Percentiles rank a stretch among this genome's conserved stretches.
Evolutionary conservation across 1,140 invertebrate genomes (phyloP).

Genomic region (Tetramorium alpestre): DNA sequence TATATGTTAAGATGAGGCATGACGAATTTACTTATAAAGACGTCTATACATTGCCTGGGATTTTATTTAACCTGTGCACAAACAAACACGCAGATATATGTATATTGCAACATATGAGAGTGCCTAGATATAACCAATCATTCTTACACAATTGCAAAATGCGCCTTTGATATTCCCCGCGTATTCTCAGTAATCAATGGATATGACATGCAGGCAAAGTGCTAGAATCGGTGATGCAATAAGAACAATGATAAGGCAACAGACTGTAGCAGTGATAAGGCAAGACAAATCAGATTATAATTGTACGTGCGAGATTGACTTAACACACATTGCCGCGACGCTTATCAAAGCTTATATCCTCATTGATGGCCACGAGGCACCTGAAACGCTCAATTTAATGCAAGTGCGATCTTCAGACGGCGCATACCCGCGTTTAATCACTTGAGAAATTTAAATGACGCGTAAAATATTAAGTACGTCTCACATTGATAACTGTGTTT

Average conservation of each 20-base stretch:
- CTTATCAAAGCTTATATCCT: slow-evolving; percentile 9
- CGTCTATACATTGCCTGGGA: not conserved
- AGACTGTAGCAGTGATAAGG: slow-evolving; percentile 21
- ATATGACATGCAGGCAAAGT: slow-evolving; percentile 11
- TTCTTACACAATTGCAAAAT: slow-evolving; percentile 36
- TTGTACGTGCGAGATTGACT: not conserved
- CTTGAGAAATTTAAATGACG: not conserved
- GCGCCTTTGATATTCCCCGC: not conserved
- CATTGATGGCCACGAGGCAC: not conserved
- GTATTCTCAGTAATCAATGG: slow-evolving; percentile 19
- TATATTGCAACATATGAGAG: slow-evolving; percentile 10
- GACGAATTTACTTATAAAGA: slow-evolving; percentile 29
- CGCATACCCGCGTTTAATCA: not conserved
- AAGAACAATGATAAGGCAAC: not conserved
- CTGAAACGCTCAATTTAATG: slow-evolving; percentile 1
- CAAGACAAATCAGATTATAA: slow-evolving; percentile 6
- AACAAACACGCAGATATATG: not conserved
- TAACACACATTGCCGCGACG: not conserved
- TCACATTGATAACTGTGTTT: not conserved
- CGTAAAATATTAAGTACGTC: not conserved
- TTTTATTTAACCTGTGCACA: slow-evolving; percentile 29
- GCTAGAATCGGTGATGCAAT: slow-evolving; percentile 31
- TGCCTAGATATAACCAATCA: not conserved
- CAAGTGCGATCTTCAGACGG: not conserved
- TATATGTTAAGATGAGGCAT: not conserved